Evolutionary conservation across 1,140 invertebrate species (phyloP).

Genomic region (Drosophila miranda): DNA sequence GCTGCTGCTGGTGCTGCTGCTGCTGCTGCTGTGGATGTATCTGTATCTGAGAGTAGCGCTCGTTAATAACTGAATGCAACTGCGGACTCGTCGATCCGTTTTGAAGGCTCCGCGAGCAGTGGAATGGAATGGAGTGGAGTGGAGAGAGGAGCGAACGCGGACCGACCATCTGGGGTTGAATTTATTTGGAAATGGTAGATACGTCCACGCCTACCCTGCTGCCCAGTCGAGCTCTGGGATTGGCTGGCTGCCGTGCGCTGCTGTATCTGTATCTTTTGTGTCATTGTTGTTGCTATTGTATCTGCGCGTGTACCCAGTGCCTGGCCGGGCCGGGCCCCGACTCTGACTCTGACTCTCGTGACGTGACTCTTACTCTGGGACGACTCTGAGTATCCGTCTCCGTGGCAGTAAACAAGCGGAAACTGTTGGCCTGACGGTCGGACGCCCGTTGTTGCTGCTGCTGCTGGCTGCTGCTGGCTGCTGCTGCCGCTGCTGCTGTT

Average conservation of each 20-base stretch:
- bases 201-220: conserved; percentile 75
- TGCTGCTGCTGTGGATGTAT: conserved; percentile 54
- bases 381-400: conserved; percentile 27
- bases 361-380: conserved; percentile 5
- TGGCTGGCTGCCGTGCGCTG: conserved; percentile 52
- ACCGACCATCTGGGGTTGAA: conserved; percentile 65
- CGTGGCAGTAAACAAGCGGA: conserved; percentile 75
- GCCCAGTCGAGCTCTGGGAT: conserved; percentile 53
- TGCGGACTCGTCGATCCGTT: conserved; percentile 71
- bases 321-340: no score
- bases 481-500: conserved; percentile 55
- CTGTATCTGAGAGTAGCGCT: conserved; percentile 71
- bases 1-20: conserved; percentile 44
- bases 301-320: neutral
- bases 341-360: neutral
- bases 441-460: conserved; percentile 74
- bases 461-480: conserved; percentile 48
- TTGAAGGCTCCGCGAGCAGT: conserved; percentile 57
- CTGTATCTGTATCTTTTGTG: conserved; percentile 49
- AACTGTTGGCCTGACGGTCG: conserved; percentile 75
- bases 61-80: conserved; percentile 80
- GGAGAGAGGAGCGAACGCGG: neutral
- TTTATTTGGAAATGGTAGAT: conserved; percentile 80
- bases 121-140: conserved; percentile 16
- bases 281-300: conserved; percentile 17